Conservation (phyloP, 2,797 vertebrate genomes). For the Phyllotis vaccarum region DNA sequence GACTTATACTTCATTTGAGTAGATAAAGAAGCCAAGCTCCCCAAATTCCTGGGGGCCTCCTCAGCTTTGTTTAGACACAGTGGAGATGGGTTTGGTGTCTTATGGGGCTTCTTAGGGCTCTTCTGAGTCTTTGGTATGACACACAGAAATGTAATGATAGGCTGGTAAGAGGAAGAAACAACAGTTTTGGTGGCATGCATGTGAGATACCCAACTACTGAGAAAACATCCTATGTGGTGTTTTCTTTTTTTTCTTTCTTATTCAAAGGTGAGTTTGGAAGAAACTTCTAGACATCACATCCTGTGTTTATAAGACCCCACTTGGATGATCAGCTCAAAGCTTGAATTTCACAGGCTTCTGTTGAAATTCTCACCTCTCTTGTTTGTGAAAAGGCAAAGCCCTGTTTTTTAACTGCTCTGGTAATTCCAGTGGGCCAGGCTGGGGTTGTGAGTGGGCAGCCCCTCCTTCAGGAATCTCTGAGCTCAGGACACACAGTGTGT, state of each 20-base stretch:
- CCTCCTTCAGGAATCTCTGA: conserved; percentile 85
- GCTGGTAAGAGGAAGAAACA: conserved; percentile 65
- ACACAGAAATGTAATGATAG: conserved; percentile 69
- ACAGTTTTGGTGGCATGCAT: neutral
- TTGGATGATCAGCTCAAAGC: conserved; percentile 92
- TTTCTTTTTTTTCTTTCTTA: conserved; percentile 66
- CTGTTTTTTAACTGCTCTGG: conserved; percentile 68
- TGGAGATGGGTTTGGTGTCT: neutral
- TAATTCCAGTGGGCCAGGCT: conserved; percentile 77
- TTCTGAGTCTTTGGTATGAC: conserved; percentile 50
- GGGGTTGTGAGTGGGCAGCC: conserved; percentile 1
- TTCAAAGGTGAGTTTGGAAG: conserved; percentile 62
- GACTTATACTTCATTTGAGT: neutral
- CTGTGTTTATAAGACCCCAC: conserved; percentile 86
- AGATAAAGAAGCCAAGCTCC: neutral
- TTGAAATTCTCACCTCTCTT: conserved; percentile 80
- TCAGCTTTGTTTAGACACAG: neutral
- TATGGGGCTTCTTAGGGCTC: neutral
- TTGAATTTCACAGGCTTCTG: conserved; percentile 89
- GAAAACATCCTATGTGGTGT: conserved; percentile 80
- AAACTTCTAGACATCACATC: conserved; percentile 78
- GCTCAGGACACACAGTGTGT: conserved; percentile 87
- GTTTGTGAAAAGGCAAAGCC: conserved; percentile 82
- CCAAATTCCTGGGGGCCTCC: neutral
- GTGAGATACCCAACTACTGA: conserved; percentile 63